Evolutionary conservation across 2,113 vertebrate species (phyloP).

Genomic region (Eudyptes chrysolophus): DNA sequence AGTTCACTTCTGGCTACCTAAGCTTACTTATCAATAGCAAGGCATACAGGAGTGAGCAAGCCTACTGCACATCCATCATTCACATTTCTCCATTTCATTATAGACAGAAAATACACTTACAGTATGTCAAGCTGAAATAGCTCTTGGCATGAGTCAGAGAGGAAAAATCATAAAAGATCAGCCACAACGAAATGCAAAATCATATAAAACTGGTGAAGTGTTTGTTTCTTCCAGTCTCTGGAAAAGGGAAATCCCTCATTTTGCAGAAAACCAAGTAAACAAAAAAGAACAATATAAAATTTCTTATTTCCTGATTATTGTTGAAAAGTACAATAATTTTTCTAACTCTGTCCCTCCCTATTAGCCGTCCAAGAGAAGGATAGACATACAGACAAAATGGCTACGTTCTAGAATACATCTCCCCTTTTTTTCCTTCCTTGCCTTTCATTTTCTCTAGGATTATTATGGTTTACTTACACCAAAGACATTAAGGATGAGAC

Average conservation of each 20-base stretch:
- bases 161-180: not conserved
- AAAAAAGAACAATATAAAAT: not conserved
- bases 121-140: slow-evolving; percentile 4
- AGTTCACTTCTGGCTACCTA: not conserved
- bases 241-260: not conserved
- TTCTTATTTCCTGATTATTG: not conserved
- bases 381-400: not conserved
- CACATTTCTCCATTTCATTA: not conserved
- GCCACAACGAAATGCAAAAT: slow-evolving; percentile 2
- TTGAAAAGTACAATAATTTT: not conserved
- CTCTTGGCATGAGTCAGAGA: not conserved
- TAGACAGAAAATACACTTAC: slow-evolving; percentile 10
- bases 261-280: not conserved
- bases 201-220: not conserved
- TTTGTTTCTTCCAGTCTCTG: not conserved
- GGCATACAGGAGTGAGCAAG: not conserved
- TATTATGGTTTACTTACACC: not conserved
- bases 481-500: not conserved
- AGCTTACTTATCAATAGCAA: not conserved
- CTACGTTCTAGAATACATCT: not conserved
- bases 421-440: not conserved
- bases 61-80: not conserved
- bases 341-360: not conserved
- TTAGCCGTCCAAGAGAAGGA: not conserved
- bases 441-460: not conserved